A percentile compares a stretch with the other conserved stretches of the same genome.
Conservation (phyloP, 2,888 invertebrate genomes). For the Diadromus collaris region DNA sequence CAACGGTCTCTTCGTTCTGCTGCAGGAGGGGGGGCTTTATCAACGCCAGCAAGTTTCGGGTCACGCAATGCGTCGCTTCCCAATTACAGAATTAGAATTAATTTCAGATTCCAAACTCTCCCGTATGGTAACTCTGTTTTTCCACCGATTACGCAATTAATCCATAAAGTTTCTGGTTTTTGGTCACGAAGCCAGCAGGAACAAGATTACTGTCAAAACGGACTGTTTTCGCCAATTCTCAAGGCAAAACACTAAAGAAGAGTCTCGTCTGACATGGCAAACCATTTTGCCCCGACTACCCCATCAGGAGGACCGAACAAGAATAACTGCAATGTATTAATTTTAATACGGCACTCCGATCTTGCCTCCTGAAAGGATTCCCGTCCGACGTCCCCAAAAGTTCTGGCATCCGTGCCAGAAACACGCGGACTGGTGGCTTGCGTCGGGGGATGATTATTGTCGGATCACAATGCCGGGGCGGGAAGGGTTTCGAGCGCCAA, state of each 20-base stretch:
- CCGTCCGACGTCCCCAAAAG: not conserved
- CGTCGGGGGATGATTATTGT: constrained; percentile 1
- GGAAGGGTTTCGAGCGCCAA: constrained; percentile 18
- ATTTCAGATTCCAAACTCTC: not conserved
- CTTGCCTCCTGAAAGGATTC: not conserved
- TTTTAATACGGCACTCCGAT: not conserved
- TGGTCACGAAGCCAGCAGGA: not conserved
- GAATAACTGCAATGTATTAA: too few relatives aligned
- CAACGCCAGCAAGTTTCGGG: not conserved
- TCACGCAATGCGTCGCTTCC: constrained; percentile 7
- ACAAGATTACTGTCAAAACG: not conserved
- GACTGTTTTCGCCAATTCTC: too few relatives aligned
- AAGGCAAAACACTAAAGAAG: too few relatives aligned
- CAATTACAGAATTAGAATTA: constrained; percentile 4
- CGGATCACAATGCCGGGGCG: not conserved
- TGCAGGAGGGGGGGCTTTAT: not conserved
- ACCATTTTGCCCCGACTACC: too few relatives aligned
- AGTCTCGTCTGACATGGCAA: too few relatives aligned
- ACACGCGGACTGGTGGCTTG: not conserved
- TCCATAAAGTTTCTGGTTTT: too few relatives aligned
- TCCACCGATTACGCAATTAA: too few relatives aligned
- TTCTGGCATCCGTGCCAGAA: not conserved
- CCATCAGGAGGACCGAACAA: too few relatives aligned
- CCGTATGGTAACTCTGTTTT: too few relatives aligned
- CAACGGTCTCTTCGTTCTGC: not conserved